Conservation (phyloP, 2,797 vertebrate genomes). For the Falco columbarius region DNA sequence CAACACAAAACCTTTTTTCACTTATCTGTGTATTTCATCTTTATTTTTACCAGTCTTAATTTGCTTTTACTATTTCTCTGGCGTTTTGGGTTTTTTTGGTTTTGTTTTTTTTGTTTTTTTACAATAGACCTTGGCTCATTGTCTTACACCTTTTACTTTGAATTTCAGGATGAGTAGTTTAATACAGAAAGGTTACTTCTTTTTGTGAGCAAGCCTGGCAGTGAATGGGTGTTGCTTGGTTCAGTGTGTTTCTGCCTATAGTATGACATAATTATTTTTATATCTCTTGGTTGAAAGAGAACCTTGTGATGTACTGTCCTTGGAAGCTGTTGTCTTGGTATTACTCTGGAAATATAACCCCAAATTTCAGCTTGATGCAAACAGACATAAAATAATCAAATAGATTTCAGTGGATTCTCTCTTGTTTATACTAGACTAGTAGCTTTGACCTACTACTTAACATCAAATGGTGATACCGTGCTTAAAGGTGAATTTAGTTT, state of each 20-base stretch:
- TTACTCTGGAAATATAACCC: background rate
- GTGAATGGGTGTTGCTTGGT: background rate
- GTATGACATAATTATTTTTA: background rate
- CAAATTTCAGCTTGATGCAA: background rate
- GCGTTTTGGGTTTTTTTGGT: background rate
- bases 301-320: background rate
- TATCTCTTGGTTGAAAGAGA: background rate
- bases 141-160: background rate
- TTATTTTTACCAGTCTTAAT: constrained; percentile 32
- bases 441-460: background rate
- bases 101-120: background rate
- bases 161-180: background rate
- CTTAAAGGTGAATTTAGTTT: background rate
- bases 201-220: background rate
- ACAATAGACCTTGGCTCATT: background rate
- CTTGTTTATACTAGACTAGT: background rate
- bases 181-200: background rate
- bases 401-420: background rate
- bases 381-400: background rate
- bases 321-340: background rate
- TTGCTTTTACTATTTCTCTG: constrained; percentile 29
- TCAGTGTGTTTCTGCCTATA: background rate
- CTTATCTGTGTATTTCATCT: constrained; percentile 20
- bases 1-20: constrained; percentile 59
- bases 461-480: background rate